Conservation (phyloP, 2,113 vertebrate species). For the Hydrochoerus hydrochaeris region DNA sequence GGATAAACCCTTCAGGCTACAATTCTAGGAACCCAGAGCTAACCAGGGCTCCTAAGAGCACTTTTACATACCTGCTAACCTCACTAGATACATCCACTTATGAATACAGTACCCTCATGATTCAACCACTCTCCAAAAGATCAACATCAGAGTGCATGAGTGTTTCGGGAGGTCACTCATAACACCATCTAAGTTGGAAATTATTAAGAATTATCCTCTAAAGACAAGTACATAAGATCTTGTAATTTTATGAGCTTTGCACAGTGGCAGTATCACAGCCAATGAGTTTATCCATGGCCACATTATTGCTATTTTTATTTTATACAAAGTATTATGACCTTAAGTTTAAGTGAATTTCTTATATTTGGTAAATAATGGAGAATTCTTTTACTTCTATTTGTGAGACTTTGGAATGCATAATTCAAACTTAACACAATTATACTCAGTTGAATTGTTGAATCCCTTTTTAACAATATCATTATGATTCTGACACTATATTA, state of each 20-base stretch:
- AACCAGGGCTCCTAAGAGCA: neutral
- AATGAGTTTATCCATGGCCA: neutral
- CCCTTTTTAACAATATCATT: neutral
- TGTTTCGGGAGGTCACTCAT: neutral
- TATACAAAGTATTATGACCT: neutral
- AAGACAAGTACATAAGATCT: neutral
- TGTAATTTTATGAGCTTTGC: neutral
- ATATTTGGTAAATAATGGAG: neutral
- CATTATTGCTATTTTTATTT: neutral
- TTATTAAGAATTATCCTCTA: neutral
- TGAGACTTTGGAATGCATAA: neutral
- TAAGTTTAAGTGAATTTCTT: neutral
- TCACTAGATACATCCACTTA: neutral
- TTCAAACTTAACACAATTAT: neutral
- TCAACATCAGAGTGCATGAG: neutral
- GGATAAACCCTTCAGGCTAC: neutral
- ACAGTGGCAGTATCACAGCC: neutral
- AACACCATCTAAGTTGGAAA: neutral
- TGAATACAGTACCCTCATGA: neutral
- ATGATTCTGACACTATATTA: neutral
- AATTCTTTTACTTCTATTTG: neutral
- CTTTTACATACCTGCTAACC: neutral
- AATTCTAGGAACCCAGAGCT: neutral
- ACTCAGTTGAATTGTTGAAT: neutral
- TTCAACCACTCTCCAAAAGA: neutral